Evolutionary conservation across 2,888 invertebrate species (phyloP).

Genomic region (Andrena hattorfiana): DNA sequence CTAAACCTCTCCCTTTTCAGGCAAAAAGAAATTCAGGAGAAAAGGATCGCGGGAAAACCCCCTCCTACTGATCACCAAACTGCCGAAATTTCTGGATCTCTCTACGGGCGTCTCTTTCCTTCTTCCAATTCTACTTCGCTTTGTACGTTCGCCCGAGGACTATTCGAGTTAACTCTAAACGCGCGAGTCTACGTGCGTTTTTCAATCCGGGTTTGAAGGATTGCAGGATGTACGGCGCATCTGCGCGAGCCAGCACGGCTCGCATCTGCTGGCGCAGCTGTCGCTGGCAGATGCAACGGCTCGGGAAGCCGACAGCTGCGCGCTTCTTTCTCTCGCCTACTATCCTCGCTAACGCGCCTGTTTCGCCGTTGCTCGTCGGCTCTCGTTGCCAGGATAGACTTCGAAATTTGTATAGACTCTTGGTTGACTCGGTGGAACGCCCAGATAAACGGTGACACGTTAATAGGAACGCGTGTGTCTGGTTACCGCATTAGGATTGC

Average conservation of each 20-base stretch:
- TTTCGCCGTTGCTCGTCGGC: no score
- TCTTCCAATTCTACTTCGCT: not conserved
- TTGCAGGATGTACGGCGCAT: not conserved
- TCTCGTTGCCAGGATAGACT: no score
- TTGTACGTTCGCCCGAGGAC: not conserved
- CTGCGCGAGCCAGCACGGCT: not conserved
- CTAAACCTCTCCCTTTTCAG: conserved; percentile 16
- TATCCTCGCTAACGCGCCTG: not conserved
- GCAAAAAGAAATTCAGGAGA: not conserved
- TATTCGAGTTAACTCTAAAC: not conserved
- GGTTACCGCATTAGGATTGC: conserved; percentile 2
- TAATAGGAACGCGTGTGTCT: not conserved
- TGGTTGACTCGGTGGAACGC: not conserved
- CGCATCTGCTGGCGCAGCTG: conserved; percentile 30
- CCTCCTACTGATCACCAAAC: not conserved
- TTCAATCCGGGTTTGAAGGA: not conserved
- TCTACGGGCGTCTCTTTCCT: conserved; percentile 22
- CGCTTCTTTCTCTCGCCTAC: not conserved
- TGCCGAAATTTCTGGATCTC: conserved; percentile 20
- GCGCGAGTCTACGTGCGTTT: not conserved
- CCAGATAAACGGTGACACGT: not conserved
- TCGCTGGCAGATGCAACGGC: conserved; percentile 27
- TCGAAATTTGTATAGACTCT: no score
- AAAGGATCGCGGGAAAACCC: conserved; percentile 12
- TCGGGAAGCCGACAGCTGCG: conserved; percentile 19